These are phyloP conservation scores for Ammodytes marinus DNA, from an alignment of 2,113 vertebrate genomes.

Conservation along the genomic window DNA sequence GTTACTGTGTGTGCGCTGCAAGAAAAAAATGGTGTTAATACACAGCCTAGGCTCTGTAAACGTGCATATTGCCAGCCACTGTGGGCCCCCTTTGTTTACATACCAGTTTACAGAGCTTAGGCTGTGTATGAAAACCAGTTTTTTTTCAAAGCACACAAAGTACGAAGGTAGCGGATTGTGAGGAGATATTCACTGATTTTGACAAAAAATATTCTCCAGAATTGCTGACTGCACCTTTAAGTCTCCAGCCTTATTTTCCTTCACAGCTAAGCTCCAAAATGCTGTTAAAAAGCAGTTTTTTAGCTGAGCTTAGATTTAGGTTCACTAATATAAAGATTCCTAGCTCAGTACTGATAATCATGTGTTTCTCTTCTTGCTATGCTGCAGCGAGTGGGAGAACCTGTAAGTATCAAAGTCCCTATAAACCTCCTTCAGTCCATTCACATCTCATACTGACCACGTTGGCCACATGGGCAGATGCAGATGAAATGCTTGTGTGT, in stretches of 20 bases:
- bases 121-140: no score
- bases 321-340: neutral
- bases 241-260: neutral
- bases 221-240: no score
- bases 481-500: constrained; percentile 29
- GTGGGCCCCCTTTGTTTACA: no score
- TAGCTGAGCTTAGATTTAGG: neutral
- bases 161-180: no score
- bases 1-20: no score
- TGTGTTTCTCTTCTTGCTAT: constrained; percentile 81
- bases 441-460: constrained; percentile 39
- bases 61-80: no score
- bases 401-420: constrained; percentile 90
- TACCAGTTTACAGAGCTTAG: no score
- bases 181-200: no score
- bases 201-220: no score
- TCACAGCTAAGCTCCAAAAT: neutral
- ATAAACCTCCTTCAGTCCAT: constrained; percentile 50
- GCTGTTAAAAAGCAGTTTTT: constrained; percentile 3
- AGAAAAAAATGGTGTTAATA: no score
- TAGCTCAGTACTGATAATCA: constrained; percentile 40
- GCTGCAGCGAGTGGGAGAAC: constrained; percentile 98
- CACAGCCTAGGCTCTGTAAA: no score
- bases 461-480: constrained; percentile 47
- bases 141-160: no score